Evolutionary conservation across 2,113 vertebrate genomes (phyloP).

Genomic region (Mirza zaza): DNA sequence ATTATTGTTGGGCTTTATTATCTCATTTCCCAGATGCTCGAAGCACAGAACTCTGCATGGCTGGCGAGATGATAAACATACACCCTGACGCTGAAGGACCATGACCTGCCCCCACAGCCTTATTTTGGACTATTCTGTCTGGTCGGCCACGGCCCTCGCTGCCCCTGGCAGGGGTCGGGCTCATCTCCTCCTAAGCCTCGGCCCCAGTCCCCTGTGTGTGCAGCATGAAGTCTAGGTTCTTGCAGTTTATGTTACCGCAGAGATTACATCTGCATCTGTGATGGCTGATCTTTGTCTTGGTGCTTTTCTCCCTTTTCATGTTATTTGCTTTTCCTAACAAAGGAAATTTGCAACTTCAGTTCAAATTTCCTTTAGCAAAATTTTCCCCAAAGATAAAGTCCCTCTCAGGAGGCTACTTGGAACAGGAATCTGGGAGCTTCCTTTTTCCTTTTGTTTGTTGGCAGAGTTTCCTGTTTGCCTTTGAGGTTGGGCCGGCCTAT

Average conservation of each 20-base stretch:
- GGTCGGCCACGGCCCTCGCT: not conserved
- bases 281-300: not conserved
- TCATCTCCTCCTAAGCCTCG: not conserved
- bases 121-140: not conserved
- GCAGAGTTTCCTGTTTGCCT: slow-evolving; percentile 67
- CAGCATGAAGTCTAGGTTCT: not conserved
- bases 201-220: not conserved
- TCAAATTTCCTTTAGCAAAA: slow-evolving; percentile 63
- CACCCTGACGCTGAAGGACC: not conserved
- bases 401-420: slow-evolving; percentile 51
- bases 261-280: slow-evolving; percentile 22
- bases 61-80: not conserved
- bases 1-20: not conserved
- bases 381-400: slow-evolving; percentile 63
- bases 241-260: not conserved
- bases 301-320: slow-evolving; percentile 35
- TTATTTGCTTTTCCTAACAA: slow-evolving; percentile 67
- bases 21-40: not conserved
- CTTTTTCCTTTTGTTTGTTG: slow-evolving; percentile 60
- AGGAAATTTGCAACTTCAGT: slow-evolving; percentile 59
- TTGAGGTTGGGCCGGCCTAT: not conserved
- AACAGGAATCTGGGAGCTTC: slow-evolving; percentile 64
- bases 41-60: not conserved
- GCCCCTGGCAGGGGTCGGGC: not conserved
- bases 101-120: not conserved